phyloP scores from a whole-genome alignment of 2,888 invertebrate genomes.

The Tiliacea citrago region DNA sequence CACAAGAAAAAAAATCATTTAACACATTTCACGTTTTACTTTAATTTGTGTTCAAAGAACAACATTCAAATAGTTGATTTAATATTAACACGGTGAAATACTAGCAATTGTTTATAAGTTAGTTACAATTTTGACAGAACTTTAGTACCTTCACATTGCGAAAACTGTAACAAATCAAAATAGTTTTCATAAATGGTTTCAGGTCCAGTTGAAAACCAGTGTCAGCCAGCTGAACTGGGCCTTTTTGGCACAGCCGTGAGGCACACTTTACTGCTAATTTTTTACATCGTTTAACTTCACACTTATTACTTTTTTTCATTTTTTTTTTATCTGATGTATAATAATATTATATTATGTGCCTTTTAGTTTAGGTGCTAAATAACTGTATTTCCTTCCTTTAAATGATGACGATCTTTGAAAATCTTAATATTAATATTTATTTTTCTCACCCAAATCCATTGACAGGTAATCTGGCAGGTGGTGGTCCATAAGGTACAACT shows the following conservation, averaged over 20 bases:
- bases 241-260: no score
- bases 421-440: neutral
- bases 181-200: no score
- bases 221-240: no score
- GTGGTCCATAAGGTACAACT: constrained; percentile 62
- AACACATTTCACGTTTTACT: constrained; percentile 19
- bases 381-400: no score
- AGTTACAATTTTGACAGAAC: constrained; percentile 24
- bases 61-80: constrained; percentile 15
- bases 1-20: constrained; percentile 20
- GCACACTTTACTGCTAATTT: no score
- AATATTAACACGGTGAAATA: neutral
- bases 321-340: no score
- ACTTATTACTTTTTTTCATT: no score
- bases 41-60: constrained; percentile 26
- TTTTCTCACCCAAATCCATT: constrained; percentile 78
- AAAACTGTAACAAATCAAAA: neutral
- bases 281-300: no score
- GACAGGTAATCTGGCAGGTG: constrained; percentile 78
- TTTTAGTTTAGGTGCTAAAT: no score
- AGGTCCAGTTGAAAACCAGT: no score
- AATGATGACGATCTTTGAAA: neutral
- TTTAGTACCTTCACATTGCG: constrained; percentile 5
- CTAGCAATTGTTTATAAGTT: constrained; percentile 18
- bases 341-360: no score